Conservation (phyloP, 2,113 vertebrate species). For the Oryzias melastigma region DNA sequence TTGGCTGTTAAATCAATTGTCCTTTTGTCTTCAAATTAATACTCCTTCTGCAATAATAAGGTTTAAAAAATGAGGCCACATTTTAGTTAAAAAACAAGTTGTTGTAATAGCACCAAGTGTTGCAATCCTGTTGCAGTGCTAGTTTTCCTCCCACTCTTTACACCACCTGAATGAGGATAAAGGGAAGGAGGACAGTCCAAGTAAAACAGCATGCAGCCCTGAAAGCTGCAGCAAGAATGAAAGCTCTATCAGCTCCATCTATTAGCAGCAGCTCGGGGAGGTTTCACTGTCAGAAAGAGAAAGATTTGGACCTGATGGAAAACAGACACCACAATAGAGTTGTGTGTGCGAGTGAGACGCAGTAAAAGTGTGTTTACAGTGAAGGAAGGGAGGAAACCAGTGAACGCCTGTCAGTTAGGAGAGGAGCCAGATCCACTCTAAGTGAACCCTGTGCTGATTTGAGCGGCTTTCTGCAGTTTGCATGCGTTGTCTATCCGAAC, state of each 20-base stretch:
- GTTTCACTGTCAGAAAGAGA: slow-evolving; percentile 22
- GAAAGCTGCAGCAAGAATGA: slow-evolving; percentile 7
- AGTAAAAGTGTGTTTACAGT: slow-evolving; percentile 29
- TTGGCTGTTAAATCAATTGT: too few species aligned
- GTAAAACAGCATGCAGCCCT: slow-evolving; percentile 26
- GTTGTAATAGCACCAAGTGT: slow-evolving; percentile 4
- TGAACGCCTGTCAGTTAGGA: slow-evolving; percentile 14
- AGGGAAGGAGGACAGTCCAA: slow-evolving; percentile 27
- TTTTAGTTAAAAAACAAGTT: neutral
- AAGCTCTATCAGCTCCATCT: slow-evolving; percentile 19
- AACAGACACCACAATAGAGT: slow-evolving; percentile 30
- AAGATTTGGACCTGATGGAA: slow-evolving; percentile 38
- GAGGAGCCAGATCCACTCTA: slow-evolving; percentile 38
- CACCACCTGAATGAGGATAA: slow-evolving; percentile 24
- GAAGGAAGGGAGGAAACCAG: slow-evolving; percentile 26
- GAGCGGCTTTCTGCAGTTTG: slow-evolving; percentile 16
- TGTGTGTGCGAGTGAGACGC: neutral
- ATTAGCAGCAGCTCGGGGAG: slow-evolving; percentile 22
- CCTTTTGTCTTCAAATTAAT: too few species aligned
- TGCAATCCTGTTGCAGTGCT: slow-evolving; percentile 21
- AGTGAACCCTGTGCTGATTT: slow-evolving; percentile 48
- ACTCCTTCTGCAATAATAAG: neutral
- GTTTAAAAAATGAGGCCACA: neutral
- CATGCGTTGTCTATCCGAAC: slow-evolving; percentile 29
- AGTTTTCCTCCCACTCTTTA: slow-evolving; percentile 10